These are phyloP conservation scores for Microcebus jonahi DNA, from an alignment of 2,113 vertebrate genomes.

Conservation along the genomic window DNA sequence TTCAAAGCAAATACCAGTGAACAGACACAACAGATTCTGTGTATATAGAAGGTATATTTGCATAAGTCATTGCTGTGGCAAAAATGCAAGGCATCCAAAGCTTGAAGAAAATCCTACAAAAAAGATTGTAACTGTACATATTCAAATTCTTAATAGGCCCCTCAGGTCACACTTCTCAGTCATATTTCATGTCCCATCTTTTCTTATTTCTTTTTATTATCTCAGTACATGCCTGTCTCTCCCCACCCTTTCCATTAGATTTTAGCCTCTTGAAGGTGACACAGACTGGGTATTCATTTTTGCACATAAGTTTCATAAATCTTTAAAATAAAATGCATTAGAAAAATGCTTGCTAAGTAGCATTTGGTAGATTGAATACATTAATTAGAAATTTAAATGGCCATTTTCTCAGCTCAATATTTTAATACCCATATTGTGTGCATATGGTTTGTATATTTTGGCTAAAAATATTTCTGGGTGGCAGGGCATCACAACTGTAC, in stretches of 20 bases:
- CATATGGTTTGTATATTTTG: slow-evolving; percentile 35
- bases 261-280: background rate
- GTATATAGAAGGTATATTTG: background rate
- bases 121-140: background rate
- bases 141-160: background rate
- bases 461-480: background rate
- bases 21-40: background rate
- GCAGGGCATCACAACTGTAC: background rate
- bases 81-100: background rate
- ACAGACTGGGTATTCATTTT: background rate
- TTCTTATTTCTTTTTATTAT: background rate
- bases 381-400: slow-evolving; percentile 46
- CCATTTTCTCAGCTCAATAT: slow-evolving; percentile 22
- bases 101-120: background rate
- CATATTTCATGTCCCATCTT: background rate
- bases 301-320: background rate
- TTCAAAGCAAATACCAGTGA: background rate
- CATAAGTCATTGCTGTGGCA: background rate
- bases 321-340: slow-evolving; percentile 41
- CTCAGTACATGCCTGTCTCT: background rate
- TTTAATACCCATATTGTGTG: slow-evolving; percentile 22
- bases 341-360: background rate
- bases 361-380: slow-evolving; percentile 1
- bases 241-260: background rate
- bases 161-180: background rate